A percentile compares a stretch with the other conserved stretches of the same genome.
phyloP scores from a whole-genome alignment of 2,797 vertebrate species.

The Pseudomugil tenellus region DNA sequence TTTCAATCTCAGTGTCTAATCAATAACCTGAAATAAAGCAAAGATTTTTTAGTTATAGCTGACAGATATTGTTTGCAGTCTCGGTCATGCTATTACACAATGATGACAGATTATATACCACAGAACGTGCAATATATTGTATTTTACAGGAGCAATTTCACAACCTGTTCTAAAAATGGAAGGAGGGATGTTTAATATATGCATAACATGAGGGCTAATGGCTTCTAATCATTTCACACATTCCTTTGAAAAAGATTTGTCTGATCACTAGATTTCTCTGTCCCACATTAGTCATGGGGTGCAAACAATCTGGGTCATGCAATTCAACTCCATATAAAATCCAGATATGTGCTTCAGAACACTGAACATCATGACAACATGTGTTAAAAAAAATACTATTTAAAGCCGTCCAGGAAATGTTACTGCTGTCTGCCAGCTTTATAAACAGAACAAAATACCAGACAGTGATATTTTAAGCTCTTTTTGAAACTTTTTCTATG shows the following conservation, averaged over 20 bases:
- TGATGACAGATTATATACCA: constrained; percentile 37
- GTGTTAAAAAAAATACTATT: not conserved
- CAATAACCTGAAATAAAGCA: constrained; percentile 50
- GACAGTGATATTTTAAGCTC: constrained; percentile 19
- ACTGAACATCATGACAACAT: constrained; percentile 17
- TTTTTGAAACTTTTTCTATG: constrained; percentile 36
- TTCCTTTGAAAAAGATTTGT: not conserved
- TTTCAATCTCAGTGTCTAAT: constrained; percentile 22
- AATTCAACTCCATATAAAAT: constrained; percentile 7
- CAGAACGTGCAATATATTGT: constrained; percentile 13
- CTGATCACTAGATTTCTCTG: not conserved
- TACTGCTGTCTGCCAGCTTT: constrained; percentile 9
- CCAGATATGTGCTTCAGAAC: constrained; percentile 25
- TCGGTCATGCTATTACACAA: constrained; percentile 51
- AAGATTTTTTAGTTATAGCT: constrained; percentile 45
- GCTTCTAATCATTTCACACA: not conserved
- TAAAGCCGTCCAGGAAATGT: not conserved
- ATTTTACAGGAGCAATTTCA: constrained; percentile 26
- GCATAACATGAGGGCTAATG: not conserved
- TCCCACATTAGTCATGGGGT: not conserved
- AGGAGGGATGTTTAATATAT: not conserved
- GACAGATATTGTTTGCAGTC: constrained; percentile 49
- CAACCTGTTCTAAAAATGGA: constrained; percentile 3
- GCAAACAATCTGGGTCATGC: constrained; percentile 8
- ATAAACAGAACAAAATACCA: constrained; percentile 35